phyloP scores from a whole-genome alignment of 2,888 invertebrate species.

The Amphiduros pacificus region DNA sequence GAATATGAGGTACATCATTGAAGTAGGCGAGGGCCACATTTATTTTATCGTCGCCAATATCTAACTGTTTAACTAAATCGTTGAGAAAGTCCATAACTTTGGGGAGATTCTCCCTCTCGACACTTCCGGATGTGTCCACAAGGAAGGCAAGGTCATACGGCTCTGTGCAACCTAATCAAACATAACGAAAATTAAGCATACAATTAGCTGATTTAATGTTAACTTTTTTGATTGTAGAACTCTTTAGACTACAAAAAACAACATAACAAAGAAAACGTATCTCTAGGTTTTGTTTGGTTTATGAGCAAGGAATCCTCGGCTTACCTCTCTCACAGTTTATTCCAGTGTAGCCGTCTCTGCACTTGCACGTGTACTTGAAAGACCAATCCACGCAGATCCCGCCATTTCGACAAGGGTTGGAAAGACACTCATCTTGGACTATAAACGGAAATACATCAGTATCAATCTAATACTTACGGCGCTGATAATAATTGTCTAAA shows the following conservation, averaged over 20 bases:
- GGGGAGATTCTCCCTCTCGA: conserved; percentile 40
- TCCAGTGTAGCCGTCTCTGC: conserved; percentile 46
- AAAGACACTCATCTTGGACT: conserved; percentile 38
- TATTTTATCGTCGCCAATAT: conserved; percentile 37
- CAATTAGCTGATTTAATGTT: no score
- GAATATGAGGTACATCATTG: conserved; percentile 48
- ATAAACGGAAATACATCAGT: neutral
- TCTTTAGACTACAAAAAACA: no score
- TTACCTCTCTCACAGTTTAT: conserved; percentile 48
- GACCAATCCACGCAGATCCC: conserved; percentile 50
- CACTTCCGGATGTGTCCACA: conserved; percentile 49
- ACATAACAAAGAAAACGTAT: no score
- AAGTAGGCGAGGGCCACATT: conserved; percentile 49
- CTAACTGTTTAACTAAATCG: conserved; percentile 38
- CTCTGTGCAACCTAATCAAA: conserved; percentile 38
- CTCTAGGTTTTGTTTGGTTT: no score
- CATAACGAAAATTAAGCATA: neutral
- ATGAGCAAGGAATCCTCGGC: no score
- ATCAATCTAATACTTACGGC: neutral
- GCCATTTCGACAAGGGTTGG: conserved; percentile 47
- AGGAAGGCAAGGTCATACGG: conserved; percentile 48
- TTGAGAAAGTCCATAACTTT: conserved; percentile 44
- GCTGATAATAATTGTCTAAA: neutral
- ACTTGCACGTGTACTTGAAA: conserved; percentile 44
- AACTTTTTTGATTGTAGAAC: no score